Evolutionary conservation across 2,113 vertebrate genomes (phyloP), one percentile per base, ranked within the genome.

Genomic region (Heteronetta atricapilla): DNA sequence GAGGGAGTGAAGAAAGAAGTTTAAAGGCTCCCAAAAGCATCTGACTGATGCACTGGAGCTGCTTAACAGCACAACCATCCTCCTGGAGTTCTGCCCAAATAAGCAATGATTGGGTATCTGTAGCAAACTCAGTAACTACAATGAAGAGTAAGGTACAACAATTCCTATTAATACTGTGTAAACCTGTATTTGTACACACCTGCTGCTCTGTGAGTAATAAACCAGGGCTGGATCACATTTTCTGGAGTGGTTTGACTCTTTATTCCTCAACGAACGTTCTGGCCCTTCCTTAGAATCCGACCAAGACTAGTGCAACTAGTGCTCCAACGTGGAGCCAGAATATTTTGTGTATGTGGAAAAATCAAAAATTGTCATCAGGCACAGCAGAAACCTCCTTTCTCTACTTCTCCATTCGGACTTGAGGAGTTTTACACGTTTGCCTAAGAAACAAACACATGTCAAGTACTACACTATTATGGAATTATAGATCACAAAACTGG

Each of bases 361-460:
- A 96, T 90, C 12, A 98, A 98, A 98, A 97, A 97, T 77, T 98
- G 80, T 97, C 97, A 98, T 94, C 97, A 96, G 97, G 96, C 93
- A 97, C 95, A 97, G 96, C 96, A 96, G 97, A 98, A 97, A 97
- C 95, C 92, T 98, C 97, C 95, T 96, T 97, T 98, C 95, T 97
- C 97, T 98, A 97, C 87, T 97, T 96, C 96, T 97, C 96, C 97
- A 96, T 94, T 97, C 56, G 64, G 95, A 96, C 92, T 93, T 97
- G 97, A 97, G 94, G 97, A 97, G 74, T 97, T 97, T 96, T 98
- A 98, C 96, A 98, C 90, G 13, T 98, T 98, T 98, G 97, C 97
- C 97, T 98, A 98, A 98, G 97, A 96, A 98, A 98, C 95, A 98
- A 98, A 98, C 96, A 98, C 92, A 97, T 90, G 96, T 97, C 96